Evolutionary conservation across 2,113 vertebrate species (phyloP).

Genomic region (Coryphaenoides rupestris): DNA sequence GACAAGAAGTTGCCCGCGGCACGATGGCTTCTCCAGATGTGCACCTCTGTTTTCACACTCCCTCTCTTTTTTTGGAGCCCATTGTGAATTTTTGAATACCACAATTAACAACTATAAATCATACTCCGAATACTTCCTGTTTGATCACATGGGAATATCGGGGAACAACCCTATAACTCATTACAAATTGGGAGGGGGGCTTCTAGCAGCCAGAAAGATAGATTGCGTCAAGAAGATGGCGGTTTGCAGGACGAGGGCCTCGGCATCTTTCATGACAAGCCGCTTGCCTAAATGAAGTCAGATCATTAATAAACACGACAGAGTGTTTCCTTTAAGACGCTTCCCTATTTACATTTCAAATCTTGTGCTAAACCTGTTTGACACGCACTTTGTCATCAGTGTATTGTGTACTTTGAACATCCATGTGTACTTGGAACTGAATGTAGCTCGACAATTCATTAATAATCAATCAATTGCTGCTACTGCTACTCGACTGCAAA

Average conservation of each 20-base stretch:
- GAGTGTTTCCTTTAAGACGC: conserved; percentile 34
- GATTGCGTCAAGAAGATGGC: conserved; percentile 52
- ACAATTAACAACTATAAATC: conserved; percentile 78
- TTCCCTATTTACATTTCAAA: conserved; percentile 39
- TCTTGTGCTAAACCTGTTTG: conserved; percentile 11
- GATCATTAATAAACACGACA: conserved; percentile 51
- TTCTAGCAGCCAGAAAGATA: conserved; percentile 62
- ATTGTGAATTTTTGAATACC: conserved; percentile 70
- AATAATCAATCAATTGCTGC: no score
- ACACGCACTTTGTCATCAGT: conserved; percentile 14
- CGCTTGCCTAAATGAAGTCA: conserved; percentile 46
- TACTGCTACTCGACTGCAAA: no score
- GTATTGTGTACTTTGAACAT: no score
- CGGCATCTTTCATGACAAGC: conserved; percentile 46
- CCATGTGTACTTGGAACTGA: no score
- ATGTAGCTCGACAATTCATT: no score
- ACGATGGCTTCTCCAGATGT: conserved; percentile 77
- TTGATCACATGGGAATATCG: conserved; percentile 69
- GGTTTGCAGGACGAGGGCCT: conserved; percentile 42
- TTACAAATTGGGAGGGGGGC: conserved; percentile 67
- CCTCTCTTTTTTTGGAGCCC: conserved; percentile 47
- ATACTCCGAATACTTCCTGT: conserved; percentile 74
- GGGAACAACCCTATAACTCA: conserved; percentile 71
- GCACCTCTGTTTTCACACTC: conserved; percentile 50
- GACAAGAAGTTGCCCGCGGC: conserved; percentile 64